phyloP scores from a whole-genome alignment of 30 jellyfish, hydroid and myxozoan species.

The Aurelia coerulea region DNA sequence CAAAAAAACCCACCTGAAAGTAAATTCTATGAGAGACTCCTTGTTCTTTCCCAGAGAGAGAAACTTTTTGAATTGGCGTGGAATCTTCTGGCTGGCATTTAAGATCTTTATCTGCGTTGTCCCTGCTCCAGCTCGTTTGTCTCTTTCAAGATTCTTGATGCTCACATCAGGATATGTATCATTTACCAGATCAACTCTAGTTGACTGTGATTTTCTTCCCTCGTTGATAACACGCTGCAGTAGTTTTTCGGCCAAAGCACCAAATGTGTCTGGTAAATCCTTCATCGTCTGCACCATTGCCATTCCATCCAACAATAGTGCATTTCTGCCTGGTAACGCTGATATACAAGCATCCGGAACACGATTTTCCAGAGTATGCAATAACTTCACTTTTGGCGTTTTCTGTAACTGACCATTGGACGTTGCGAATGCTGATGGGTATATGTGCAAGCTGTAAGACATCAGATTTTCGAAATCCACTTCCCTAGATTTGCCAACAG shows the following conservation, averaged over 20 bases:
- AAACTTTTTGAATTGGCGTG: neutral
- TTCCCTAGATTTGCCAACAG: neutral
- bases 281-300: no score
- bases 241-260: no score
- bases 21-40: slow-evolving; percentile 1
- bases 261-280: no score
- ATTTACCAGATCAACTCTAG: neutral
- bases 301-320: no score
- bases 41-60: slow-evolving; percentile 5
- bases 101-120: neutral
- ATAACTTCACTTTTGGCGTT: neutral
- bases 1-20: neutral
- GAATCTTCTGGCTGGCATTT: neutral
- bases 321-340: no score
- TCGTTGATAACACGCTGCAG: no score
- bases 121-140: neutral
- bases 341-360: no score
- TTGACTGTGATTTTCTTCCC: no score
- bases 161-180: neutral
- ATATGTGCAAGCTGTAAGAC: neutral
- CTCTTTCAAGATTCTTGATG: neutral
- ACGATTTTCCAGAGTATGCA: neutral
- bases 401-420: neutral
- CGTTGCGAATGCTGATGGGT: slow-evolving; percentile 1
- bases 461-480: neutral